Evolutionary conservation across 64 coral and sea anemone genomes (phyloP).

Genomic region (Porites lutea): DNA sequence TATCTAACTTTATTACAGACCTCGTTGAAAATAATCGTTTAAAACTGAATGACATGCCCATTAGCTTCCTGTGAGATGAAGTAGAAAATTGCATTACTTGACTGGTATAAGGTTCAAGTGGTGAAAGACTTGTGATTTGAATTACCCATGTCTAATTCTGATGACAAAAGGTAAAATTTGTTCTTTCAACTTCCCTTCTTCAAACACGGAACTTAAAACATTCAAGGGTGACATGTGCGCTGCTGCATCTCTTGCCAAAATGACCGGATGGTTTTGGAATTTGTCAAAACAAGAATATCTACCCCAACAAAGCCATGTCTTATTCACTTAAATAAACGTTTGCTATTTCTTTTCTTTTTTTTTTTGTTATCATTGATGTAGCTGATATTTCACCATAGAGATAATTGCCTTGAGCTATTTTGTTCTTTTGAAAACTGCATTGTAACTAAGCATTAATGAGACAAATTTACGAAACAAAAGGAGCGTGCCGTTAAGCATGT

Average conservation of each 20-base stretch:
- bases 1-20: too few relatives aligned
- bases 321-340: background rate
- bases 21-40: too few relatives aligned
- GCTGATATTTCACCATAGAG: background rate
- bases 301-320: slow-evolving; percentile 16
- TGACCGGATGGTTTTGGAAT: slow-evolving; percentile 10
- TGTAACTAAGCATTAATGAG: slow-evolving; percentile 27
- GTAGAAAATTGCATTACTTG: too few relatives aligned
- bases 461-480: slow-evolving; percentile 40
- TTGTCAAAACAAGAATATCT: background rate
- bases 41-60: too few relatives aligned
- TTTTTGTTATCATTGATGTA: background rate
- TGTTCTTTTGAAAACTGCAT: background rate
- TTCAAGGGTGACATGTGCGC: background rate
- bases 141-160: too few relatives aligned
- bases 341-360: background rate
- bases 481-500: slow-evolving; percentile 9
- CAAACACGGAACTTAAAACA: background rate
- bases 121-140: too few relatives aligned
- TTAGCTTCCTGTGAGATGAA: too few relatives aligned
- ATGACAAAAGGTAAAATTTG: too few relatives aligned
- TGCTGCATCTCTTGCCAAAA: background rate
- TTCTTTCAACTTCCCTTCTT: slow-evolving; percentile 7
- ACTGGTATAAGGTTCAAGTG: too few relatives aligned
- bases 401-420: background rate